Base-by-base conservation (phyloP, 2,888 invertebrate genomes). In the Omphaloscelis lunosa region DNA sequence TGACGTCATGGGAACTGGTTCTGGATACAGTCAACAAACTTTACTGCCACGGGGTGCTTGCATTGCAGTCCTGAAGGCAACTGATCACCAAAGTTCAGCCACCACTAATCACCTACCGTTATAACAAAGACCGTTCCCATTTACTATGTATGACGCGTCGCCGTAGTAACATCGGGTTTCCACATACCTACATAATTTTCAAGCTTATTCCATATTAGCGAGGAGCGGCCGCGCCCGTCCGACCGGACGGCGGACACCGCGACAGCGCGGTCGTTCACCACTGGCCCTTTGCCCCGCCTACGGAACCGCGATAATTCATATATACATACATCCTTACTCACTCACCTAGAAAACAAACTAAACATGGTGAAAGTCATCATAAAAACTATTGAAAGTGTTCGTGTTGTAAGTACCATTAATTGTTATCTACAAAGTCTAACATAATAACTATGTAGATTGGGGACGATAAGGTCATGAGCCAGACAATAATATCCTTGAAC, bases 211-310 rank as follows among this genome's bases (percentile, higher is more conserved):
- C 85, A 82, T 87, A 86, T 88, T 87, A 84, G 77, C 82, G 80
- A 80, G 69, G 62, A 74, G 83, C 79, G 79, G 72, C 73, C 82
- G 81, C 74, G 72, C 82, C 82, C 69, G 86, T 75, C 84, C 71
- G 84, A 89, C 86, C 90, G 89, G 89, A 89, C 87, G 82, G 83
- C 83, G 88, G 65, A 72, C 84, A 71, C 63, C 75, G 83, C 76
- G 69, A 72, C 82, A 81, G 79, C 86, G 92, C 92, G 93, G 93
- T 93, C 93, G 93, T 93, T 94, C 93, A 93, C 93, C 92, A 93
- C 88, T 88, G 90, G 92, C 91, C 93, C 92, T 92, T 91, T 90
- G 91, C 90, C 90, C 92, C 91, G 90, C 90, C 90, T 91, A 91
- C 90, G 85, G 88, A 80, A 88, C 85, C 69, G 75, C 86, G 86